A percentile compares a stretch with the other conserved stretches of the same genome.
These are phyloP conservation scores for Mustela erminea DNA, from an alignment of 2,797 vertebrate genomes.

Conservation along the genomic window DNA sequence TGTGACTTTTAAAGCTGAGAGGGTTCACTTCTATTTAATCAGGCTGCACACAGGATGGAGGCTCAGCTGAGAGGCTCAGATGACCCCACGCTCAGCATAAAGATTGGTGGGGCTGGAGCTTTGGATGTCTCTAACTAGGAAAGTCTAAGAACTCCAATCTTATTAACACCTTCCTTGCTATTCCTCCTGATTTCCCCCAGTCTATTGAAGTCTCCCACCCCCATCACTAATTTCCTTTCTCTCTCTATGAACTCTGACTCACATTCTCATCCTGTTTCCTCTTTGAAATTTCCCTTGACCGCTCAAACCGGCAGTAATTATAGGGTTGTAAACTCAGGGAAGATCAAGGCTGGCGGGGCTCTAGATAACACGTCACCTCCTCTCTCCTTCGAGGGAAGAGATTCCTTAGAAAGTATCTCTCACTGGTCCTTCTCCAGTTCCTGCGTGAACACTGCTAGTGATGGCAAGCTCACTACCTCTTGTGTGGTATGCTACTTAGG, in stretches of 20 bases:
- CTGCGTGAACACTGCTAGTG: not conserved
- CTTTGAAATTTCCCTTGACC: not conserved
- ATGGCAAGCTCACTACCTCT: not conserved
- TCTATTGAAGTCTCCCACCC: not conserved
- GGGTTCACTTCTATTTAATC: not conserved
- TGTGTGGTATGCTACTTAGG: not conserved
- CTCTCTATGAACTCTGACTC: not conserved
- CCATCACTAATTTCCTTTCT: not conserved
- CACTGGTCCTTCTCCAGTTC: not conserved
- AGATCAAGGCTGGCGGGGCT: not conserved
- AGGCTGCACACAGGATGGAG: not conserved
- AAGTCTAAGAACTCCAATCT: not conserved
- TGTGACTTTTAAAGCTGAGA: not conserved
- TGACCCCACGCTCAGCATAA: not conserved
- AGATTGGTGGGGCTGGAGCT: not conserved
- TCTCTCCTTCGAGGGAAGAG: not conserved
- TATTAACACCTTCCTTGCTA: not conserved
- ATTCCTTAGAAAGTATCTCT: not conserved
- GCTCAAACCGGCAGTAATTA: not conserved
- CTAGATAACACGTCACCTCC: not conserved
- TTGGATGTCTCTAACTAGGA: not conserved
- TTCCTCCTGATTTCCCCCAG: not conserved
- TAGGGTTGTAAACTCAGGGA: not conserved
- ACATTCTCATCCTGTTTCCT: not conserved
- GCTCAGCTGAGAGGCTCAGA: not conserved